These are phyloP conservation scores for Pseudomyrmex pallidus DNA, from an alignment of 1,140 invertebrate species.

Conservation along the genomic window DNA sequence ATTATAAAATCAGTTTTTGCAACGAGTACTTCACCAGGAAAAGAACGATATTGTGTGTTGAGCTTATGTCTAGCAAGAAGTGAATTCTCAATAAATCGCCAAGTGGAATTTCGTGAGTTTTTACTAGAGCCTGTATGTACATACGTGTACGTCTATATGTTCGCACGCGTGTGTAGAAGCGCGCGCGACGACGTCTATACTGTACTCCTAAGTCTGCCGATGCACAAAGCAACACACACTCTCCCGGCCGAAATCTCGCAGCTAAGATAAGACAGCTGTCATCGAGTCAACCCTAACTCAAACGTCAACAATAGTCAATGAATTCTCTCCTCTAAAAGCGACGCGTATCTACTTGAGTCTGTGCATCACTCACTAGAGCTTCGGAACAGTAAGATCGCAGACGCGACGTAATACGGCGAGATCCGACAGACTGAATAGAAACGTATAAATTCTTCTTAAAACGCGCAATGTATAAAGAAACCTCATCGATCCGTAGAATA, in stretches of 20 bases:
- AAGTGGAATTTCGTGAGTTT: conserved; percentile 21
- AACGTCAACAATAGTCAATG: conserved; percentile 74
- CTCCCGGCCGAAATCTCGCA: conserved; percentile 72
- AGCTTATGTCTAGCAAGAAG: not conserved
- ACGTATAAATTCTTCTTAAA: not conserved
- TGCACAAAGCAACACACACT: conserved; percentile 31
- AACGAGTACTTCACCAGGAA: not conserved
- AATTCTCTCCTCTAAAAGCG: conserved; percentile 48
- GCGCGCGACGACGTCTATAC: conserved; percentile 45
- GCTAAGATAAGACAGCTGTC: conserved; percentile 76
- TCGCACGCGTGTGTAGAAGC: not conserved
- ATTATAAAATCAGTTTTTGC: not conserved
- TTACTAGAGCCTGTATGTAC: conserved; percentile 13
- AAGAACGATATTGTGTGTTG: not conserved
- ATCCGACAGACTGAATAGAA: not conserved
- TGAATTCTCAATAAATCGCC: conserved; percentile 11
- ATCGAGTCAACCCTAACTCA: conserved; percentile 80
- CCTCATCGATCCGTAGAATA: not conserved
- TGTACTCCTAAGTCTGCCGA: conserved; percentile 70
- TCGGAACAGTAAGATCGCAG: conserved; percentile 26
- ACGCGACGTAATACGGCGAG: conserved; percentile 9
- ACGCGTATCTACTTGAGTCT: conserved; percentile 35
- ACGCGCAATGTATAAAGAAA: not conserved
- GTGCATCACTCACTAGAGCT: conserved; percentile 36
- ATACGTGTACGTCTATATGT: not conserved